A percentile compares a stretch with the other conserved stretches of the same genome.
phyloP scores from a whole-genome alignment of 2,888 invertebrate genomes.

The Dioctria linearis region DNA sequence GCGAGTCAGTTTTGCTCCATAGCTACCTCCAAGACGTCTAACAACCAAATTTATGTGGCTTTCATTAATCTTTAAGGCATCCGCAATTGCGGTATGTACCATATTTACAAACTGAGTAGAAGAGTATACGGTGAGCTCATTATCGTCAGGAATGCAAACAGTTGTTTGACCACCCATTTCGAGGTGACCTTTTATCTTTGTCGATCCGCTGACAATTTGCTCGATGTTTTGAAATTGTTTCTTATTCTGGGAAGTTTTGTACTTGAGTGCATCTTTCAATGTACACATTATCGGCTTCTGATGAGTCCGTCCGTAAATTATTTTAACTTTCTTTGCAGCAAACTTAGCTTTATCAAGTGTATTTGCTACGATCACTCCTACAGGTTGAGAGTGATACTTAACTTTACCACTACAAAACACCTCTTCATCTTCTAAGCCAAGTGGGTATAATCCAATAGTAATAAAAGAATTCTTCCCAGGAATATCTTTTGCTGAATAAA shows the following conservation, averaged over 20 bases:
- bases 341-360: constrained; percentile 74
- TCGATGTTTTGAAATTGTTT: neutral
- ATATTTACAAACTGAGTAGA: constrained; percentile 76
- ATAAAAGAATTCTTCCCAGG: constrained; percentile 77
- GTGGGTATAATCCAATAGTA: constrained; percentile 59
- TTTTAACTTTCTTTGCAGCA: constrained; percentile 74
- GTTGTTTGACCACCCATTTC: constrained; percentile 74
- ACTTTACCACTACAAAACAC: constrained; percentile 68
- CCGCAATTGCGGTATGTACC: constrained; percentile 73
- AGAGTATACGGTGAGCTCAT: constrained; percentile 77
- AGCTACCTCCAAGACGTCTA: constrained; percentile 78
- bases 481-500: constrained; percentile 73
- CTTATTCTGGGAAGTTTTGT: neutral
- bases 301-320: constrained; percentile 68
- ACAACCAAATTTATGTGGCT: constrained; percentile 64
- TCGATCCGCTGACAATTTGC: neutral
- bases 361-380: constrained; percentile 77
- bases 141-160: constrained; percentile 77
- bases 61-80: constrained; percentile 73
- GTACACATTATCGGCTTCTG: constrained; percentile 60
- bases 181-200: constrained; percentile 72
- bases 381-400: constrained; percentile 76
- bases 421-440: constrained; percentile 67
- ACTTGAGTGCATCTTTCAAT: constrained; percentile 1
- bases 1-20: constrained; percentile 78